Conservation (phyloP, 2,797 vertebrate genomes). For the Cottoperca gobio region DNA sequence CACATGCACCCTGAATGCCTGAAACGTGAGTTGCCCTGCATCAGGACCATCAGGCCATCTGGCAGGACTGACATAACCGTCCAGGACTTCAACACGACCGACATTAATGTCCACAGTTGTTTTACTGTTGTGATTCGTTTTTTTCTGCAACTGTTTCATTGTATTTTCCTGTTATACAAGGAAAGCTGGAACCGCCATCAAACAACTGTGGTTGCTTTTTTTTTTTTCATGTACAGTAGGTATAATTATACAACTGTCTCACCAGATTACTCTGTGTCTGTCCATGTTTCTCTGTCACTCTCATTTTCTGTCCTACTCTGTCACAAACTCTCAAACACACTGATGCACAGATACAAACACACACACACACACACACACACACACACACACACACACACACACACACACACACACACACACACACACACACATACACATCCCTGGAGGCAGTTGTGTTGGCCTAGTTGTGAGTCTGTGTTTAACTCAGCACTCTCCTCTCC, state of each 20-base stretch:
- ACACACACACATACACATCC: conserved; percentile 59
- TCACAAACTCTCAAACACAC: conserved; percentile 28
- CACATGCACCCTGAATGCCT: background rate
- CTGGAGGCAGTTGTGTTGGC: conserved; percentile 75
- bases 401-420: conserved; percentile 43
- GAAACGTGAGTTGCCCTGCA: background rate
- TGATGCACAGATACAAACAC: conserved; percentile 34
- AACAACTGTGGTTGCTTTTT: conserved; percentile 23
- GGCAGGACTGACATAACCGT: background rate
- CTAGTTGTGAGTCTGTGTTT: conserved; percentile 77
- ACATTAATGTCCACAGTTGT: background rate
- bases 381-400: conserved; percentile 48
- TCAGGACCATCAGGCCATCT: background rate
- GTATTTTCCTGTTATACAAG: conserved; percentile 5
- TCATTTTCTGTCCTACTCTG: conserved; percentile 42
- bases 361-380: conserved; percentile 35
- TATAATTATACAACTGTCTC: conserved; percentile 48
- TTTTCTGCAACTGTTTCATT: background rate
- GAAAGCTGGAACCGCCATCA: background rate
- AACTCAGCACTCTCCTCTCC: conserved; percentile 70
- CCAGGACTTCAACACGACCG: background rate
- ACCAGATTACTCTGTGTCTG: conserved; percentile 41
- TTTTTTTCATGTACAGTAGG: conserved; percentile 36
- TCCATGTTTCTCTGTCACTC: conserved; percentile 35
- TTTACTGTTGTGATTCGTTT: background rate